Evolutionary conservation across 64 coral and sea anemone species (phyloP).

Genomic region (Montipora cactus): DNA sequence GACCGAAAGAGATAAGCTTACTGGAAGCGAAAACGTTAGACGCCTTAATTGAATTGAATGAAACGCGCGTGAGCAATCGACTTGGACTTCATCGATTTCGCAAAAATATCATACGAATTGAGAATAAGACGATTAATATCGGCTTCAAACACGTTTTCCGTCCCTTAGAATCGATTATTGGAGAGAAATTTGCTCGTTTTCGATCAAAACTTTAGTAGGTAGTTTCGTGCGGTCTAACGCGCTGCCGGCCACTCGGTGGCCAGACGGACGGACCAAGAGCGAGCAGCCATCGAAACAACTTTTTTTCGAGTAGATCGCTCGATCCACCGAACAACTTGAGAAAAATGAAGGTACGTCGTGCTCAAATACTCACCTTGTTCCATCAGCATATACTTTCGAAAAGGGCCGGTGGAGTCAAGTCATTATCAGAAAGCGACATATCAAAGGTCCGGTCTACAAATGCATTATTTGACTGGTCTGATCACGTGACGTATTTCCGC

Average conservation of each 20-base stretch:
- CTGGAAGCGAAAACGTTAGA: background rate
- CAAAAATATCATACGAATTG: background rate
- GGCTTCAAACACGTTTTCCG: background rate
- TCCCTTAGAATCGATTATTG: background rate
- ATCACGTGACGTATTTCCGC: conserved; percentile 19
- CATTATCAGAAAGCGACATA: background rate
- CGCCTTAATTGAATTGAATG: background rate
- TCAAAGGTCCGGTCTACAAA: conserved; percentile 5
- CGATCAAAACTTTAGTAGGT: background rate
- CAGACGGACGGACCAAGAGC: conserved; percentile 14
- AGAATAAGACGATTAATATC: background rate
- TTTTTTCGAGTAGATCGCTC: background rate
- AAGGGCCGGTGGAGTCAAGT: background rate
- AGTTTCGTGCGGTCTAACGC: conserved; percentile 29
- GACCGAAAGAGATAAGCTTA: too few species aligned
- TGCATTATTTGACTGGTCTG: background rate
- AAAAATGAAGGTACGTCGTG: background rate
- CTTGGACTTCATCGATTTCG: background rate
- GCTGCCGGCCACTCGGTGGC: conserved; percentile 8
- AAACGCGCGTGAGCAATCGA: background rate
- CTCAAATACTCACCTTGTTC: background rate
- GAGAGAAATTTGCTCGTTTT: background rate
- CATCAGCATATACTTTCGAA: background rate
- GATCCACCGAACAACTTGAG: background rate
- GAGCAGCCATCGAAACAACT: background rate